Evolutionary conservation across 1,140 invertebrate species (phyloP), one percentile per base, ranked within the genome.

Genomic region (Drosophila neocordata): DNA sequence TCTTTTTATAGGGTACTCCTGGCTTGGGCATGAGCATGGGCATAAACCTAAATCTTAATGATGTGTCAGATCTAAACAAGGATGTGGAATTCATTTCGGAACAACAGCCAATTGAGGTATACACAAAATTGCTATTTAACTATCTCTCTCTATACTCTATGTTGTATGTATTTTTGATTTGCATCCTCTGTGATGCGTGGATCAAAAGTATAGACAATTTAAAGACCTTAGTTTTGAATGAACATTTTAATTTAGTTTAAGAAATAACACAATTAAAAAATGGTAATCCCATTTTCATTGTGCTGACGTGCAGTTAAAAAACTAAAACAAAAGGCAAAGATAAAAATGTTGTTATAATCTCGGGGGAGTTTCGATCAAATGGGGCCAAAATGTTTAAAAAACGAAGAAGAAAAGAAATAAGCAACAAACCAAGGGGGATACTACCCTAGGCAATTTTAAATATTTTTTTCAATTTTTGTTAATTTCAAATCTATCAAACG

Each of bases 21-120:
- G 65, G 63, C 4, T 52, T 81, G 57, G 64, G 56, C 7, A 77
- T 80, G 77, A 7, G 56, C 6, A 77, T 80, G 77, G 58, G 72
- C n/a, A 68, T 71, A 51, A 65, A 38, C 22, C 52, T 69, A 4
- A 70, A 60, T n/a, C 77, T 73, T 24, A 73, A 73, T 27, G 82
- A 85, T 65, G 67, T 51, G 11, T 57, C 51, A 61, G 85, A 91
- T 63, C 74, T 91, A 60, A 89, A 81, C 70, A 91, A 91, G 57
- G 93, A 93, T 75, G 92, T 93, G 48, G 92, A 93, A 80, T 93
- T 93, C 73, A 91, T 93, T 62, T 92, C 92, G 63, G 92, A 92
- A 63, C 91, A 92, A 63, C 90, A 89, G 55, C 89, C 92, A 60
- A 92, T 93, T 66, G 92, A 93, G 87, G 92, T 93, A 91, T 57